A percentile compares a stretch with the other conserved stretches of the same genome.
phyloP scores from a whole-genome alignment of 2,113 vertebrate species.

The Sturnira hondurensis region DNA sequence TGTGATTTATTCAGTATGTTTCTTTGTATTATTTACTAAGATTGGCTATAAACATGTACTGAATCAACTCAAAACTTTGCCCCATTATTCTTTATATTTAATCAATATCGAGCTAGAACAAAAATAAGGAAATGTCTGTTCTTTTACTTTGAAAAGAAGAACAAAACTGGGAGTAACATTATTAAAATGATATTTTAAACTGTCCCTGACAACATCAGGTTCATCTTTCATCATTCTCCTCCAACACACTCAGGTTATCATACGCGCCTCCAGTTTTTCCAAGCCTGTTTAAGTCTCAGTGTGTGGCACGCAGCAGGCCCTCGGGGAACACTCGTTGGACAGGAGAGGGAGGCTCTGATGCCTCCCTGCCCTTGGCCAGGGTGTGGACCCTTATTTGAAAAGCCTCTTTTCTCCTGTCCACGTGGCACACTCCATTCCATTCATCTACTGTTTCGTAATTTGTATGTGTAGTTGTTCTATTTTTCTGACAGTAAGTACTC shows the following conservation, averaged over 20 bases:
- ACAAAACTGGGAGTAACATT: background rate
- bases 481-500: background rate
- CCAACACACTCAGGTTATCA: background rate
- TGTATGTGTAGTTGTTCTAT: background rate
- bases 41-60: background rate
- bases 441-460: background rate
- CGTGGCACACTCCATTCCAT: background rate
- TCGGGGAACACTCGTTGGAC: background rate
- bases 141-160: background rate
- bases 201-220: background rate
- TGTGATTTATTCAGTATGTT: conserved; percentile 16
- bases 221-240: conserved; percentile 19
- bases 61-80: conserved; percentile 13
- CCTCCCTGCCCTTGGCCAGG: background rate
- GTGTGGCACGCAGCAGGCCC: background rate
- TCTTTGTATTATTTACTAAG: conserved; percentile 12
- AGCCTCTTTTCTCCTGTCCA: background rate
- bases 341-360: background rate
- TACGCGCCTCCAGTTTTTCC: background rate
- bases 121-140: background rate
- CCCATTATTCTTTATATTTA: background rate
- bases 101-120: background rate
- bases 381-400: background rate
- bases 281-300: background rate
- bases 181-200: conserved; percentile 9